phyloP scores from a whole-genome alignment of 2,113 vertebrate species.

The Triplophysa tibetana region DNA sequence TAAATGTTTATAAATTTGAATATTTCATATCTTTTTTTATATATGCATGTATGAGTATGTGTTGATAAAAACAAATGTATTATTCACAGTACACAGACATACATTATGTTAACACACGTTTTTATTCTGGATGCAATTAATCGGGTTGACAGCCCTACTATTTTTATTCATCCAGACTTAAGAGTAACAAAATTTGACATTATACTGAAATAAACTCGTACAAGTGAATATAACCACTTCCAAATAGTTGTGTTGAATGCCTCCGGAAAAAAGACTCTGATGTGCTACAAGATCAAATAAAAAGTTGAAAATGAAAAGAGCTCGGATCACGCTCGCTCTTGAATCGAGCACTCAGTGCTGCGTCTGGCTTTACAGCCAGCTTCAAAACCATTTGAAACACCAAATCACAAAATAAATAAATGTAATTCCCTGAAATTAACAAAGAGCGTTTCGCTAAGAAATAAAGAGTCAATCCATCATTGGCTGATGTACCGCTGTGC shows the following conservation, averaged over 20 bases:
- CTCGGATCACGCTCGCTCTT: background rate
- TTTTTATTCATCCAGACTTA: too few species aligned
- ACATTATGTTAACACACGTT: too few species aligned
- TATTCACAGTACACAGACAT: too few species aligned
- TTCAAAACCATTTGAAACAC: background rate
- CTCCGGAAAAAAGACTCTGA: background rate
- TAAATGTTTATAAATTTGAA: too few species aligned
- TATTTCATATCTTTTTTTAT: too few species aligned
- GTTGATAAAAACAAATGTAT: too few species aligned
- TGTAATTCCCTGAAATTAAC: slow-evolving; percentile 45
- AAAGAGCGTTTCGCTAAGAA: background rate
- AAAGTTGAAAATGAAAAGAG: background rate
- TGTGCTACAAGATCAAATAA: background rate
- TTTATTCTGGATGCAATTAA: too few species aligned
- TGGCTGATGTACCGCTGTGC: slow-evolving; percentile 24
- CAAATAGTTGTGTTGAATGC: background rate
- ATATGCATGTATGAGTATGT: too few species aligned
- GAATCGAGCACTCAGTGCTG: background rate
- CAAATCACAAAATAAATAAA: slow-evolving; percentile 28
- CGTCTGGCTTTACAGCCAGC: background rate
- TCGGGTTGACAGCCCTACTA: too few species aligned
- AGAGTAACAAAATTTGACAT: too few species aligned
- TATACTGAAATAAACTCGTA: too few species aligned
- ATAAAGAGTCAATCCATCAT: slow-evolving; percentile 34
- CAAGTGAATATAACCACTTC: background rate